Evolutionary conservation across 2,797 vertebrate genomes (phyloP).

Genomic region (Danionella dracula): DNA sequence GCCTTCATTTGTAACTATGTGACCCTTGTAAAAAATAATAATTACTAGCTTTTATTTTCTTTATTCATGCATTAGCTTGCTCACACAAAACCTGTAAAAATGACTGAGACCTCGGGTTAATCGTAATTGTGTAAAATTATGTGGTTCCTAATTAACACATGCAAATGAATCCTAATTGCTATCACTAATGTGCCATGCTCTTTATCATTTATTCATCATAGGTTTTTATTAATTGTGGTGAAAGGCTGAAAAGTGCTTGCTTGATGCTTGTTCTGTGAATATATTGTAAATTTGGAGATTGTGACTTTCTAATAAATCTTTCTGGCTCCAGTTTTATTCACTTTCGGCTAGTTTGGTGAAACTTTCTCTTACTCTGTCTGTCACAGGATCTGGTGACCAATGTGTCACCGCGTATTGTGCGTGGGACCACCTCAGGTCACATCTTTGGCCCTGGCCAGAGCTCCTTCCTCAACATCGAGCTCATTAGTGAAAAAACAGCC

Average conservation of each 20-base stretch:
- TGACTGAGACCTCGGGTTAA: slow-evolving; percentile 80
- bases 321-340: too few relatives aligned
- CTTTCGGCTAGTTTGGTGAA: slow-evolving; percentile 49
- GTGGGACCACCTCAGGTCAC: slow-evolving; percentile 85
- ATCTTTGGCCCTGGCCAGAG: slow-evolving; percentile 82
- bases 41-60: not conserved
- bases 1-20: too few relatives aligned
- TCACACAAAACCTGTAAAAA: slow-evolving; percentile 43
- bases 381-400: slow-evolving; percentile 90
- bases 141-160: slow-evolving; percentile 89
- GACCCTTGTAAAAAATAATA: not conserved
- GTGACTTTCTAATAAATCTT: not conserved
- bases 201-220: slow-evolving; percentile 42
- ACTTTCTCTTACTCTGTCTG: slow-evolving; percentile 41
- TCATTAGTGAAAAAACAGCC: slow-evolving; percentile 79
- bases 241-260: slow-evolving; percentile 24
- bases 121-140: slow-evolving; percentile 87
- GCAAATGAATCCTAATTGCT: slow-evolving; percentile 87
- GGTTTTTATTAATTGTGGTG: slow-evolving; percentile 30
- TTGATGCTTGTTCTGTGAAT: slow-evolving; percentile 22
- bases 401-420: slow-evolving; percentile 89
- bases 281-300: slow-evolving; percentile 28
- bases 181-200: slow-evolving; percentile 76
- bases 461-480: slow-evolving; percentile 92
- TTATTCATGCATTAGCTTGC: not conserved